Conservation (phyloP, 2,888 invertebrate genomes). For the Oligia fasciuncula region DNA sequence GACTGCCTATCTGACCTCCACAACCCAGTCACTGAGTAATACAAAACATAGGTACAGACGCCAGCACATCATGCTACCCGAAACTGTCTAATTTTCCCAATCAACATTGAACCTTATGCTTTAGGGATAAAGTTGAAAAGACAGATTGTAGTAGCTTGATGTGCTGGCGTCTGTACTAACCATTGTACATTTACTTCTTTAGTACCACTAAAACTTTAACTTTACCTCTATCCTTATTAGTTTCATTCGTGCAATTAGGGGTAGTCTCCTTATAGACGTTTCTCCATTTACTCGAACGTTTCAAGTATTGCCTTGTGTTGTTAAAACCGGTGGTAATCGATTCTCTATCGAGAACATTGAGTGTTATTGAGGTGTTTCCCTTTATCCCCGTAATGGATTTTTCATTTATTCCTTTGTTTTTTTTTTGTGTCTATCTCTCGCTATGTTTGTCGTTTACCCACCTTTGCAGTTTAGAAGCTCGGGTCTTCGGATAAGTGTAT, state of each 20-base stretch:
- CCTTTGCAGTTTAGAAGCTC: constrained; percentile 52
- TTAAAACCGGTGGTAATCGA: constrained; percentile 71
- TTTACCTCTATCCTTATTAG: constrained; percentile 65
- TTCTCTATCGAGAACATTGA: constrained; percentile 65
- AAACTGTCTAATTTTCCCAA: too few relatives aligned
- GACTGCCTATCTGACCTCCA: not conserved
- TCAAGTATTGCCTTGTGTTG: constrained; percentile 66
- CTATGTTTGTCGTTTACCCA: constrained; percentile 57
- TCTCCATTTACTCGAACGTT: constrained; percentile 65
- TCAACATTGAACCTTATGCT: too few relatives aligned
- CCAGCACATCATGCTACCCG: too few relatives aligned
- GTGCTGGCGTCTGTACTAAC: not conserved
- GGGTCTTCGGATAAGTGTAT: constrained; percentile 49
- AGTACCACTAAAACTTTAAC: constrained; percentile 53
- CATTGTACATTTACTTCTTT: constrained; percentile 19
- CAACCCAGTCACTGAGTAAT: too few relatives aligned
- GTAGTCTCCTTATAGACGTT: constrained; percentile 61
- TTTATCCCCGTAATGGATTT: constrained; percentile 75
- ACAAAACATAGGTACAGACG: not conserved
- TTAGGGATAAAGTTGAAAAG: too few relatives aligned
- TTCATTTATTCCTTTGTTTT: constrained; percentile 69
- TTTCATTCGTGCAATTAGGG: constrained; percentile 62
- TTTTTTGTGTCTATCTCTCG: constrained; percentile 37
- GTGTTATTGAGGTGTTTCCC: constrained; percentile 72
- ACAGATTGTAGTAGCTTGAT: too few relatives aligned